Conservation (phyloP, 2,113 vertebrate species). For the Trinectes maculatus region DNA sequence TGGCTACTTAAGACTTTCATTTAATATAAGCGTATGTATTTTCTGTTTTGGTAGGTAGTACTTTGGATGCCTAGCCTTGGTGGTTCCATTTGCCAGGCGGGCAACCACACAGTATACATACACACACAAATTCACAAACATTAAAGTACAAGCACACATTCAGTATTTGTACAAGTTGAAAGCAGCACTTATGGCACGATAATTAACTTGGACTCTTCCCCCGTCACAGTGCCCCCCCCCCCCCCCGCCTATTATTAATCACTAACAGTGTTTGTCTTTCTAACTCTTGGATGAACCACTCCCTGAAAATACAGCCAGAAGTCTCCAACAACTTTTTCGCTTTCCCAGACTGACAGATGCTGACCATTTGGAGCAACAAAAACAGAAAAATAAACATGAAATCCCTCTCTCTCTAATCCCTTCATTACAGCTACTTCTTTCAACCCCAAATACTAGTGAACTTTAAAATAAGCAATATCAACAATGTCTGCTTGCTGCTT, state of each 20-base stretch:
- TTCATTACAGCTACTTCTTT: conserved; percentile 27
- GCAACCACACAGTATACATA: conserved; percentile 4
- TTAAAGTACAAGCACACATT: conserved; percentile 10
- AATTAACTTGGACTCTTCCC: conserved; percentile 63
- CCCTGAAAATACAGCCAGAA: conserved; percentile 69
- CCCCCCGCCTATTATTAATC: conserved; percentile 61
- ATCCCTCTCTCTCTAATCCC: conserved; percentile 30
- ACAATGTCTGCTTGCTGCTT: not conserved
- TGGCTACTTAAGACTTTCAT: too few species aligned
- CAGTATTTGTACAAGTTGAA: conserved; percentile 54
- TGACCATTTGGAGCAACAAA: conserved; percentile 67
- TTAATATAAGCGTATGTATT: too few species aligned
- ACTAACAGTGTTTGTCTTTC: conserved; percentile 69
- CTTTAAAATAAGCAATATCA: not conserved
- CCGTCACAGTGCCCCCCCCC: conserved; percentile 37
- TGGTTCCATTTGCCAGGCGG: conserved; percentile 32
- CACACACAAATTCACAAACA: conserved; percentile 20
- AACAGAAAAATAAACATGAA: conserved; percentile 62
- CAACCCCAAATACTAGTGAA: conserved; percentile 21
- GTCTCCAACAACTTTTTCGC: conserved; percentile 67
- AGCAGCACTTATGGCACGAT: conserved; percentile 64
- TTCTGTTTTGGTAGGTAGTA: too few species aligned
- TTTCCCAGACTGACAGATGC: conserved; percentile 70
- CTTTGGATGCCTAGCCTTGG: conserved; percentile 14
- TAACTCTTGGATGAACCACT: conserved; percentile 67